phyloP scores from a whole-genome alignment of 2,888 invertebrate species.

The Lamellibrachia columna region DNA sequence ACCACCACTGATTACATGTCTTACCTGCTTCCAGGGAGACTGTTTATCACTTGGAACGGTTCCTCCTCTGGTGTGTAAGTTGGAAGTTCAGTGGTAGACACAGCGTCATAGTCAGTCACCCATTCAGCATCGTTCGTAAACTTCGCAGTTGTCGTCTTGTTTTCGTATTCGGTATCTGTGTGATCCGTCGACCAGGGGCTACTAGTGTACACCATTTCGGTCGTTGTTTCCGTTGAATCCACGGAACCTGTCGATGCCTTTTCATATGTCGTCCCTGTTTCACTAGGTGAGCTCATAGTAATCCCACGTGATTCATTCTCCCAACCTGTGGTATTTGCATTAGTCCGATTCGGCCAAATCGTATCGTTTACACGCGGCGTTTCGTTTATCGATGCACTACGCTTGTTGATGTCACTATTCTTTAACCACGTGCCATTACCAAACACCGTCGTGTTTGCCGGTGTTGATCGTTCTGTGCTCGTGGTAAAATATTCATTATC shows the following conservation, averaged over 20 bases:
- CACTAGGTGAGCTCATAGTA: neutral
- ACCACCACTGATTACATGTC: neutral
- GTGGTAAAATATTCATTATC: neutral
- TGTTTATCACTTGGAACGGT: neutral
- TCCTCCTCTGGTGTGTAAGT: neutral
- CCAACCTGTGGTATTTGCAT: neutral
- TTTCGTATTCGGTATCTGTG: neutral
- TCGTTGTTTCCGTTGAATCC: neutral
- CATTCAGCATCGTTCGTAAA: neutral
- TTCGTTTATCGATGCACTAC: neutral
- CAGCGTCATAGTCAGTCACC: neutral
- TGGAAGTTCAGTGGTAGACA: neutral
- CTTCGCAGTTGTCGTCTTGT: neutral
- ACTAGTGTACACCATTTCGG: neutral
- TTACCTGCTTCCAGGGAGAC: conserved; percentile 6
- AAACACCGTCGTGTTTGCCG: neutral
- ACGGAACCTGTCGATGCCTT: neutral
- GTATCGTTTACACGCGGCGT: neutral
- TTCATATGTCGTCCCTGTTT: neutral
- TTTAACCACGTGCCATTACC: neutral
- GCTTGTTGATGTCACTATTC: neutral
- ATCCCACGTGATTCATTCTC: neutral
- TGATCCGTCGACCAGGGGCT: neutral
- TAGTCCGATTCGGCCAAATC: neutral
- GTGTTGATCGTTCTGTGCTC: neutral